These are phyloP conservation scores for Gorsachius goisagi DNA, from an alignment of 2,113 vertebrate species.

Conservation along the genomic window DNA sequence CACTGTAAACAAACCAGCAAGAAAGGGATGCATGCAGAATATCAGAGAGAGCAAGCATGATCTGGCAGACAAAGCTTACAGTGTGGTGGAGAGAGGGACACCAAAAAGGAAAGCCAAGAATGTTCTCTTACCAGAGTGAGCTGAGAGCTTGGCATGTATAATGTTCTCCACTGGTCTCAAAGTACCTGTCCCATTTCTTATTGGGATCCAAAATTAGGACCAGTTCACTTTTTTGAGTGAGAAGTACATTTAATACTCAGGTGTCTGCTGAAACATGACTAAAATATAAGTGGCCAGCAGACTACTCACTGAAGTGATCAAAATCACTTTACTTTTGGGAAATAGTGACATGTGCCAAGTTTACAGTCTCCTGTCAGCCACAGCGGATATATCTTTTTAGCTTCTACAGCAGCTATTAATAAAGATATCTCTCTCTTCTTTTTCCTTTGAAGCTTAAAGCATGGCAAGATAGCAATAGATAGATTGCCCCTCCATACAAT, in stretches of 20 bases:
- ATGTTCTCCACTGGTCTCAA: neutral
- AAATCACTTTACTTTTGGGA: neutral
- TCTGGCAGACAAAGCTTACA: neutral
- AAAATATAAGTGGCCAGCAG: neutral
- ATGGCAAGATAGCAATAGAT: neutral
- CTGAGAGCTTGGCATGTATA: neutral
- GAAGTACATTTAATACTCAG: neutral
- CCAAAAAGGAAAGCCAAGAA: neutral
- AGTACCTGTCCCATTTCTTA: neutral
- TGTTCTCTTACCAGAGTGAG: neutral
- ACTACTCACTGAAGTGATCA: neutral
- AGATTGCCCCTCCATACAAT: neutral
- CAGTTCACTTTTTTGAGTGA: neutral
- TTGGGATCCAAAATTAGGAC: neutral
- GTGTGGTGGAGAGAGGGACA: neutral
- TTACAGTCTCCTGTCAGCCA: neutral
- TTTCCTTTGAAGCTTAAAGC: neutral
- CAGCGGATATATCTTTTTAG: neutral
- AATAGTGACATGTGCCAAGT: neutral
- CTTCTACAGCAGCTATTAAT: neutral
- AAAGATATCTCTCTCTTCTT: neutral
- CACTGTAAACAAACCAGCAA: neutral
- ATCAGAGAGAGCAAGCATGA: neutral
- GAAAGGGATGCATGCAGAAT: neutral
- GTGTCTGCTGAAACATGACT: neutral